A percentile compares a stretch with the other conserved stretches of the same genome.
Evolutionary conservation across 2,888 invertebrate species (phyloP).

Genomic region (Phaedon cochleariae): DNA sequence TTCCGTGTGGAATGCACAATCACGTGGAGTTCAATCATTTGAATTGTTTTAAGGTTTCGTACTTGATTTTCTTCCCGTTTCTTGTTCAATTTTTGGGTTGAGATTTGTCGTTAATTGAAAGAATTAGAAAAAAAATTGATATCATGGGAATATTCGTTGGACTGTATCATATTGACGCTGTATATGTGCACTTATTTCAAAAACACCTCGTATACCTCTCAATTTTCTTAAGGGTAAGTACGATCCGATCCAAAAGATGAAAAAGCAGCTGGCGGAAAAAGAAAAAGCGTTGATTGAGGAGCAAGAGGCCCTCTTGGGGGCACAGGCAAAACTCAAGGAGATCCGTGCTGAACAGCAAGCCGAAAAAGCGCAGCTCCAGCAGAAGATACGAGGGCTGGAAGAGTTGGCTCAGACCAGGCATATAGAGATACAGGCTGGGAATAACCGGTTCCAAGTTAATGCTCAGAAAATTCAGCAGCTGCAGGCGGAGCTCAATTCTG

Average conservation of each 20-base stretch:
- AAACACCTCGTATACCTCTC: background rate
- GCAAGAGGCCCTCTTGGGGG: conserved; percentile 76
- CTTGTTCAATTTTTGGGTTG: too few species aligned
- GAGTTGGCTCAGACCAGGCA: conserved; percentile 63
- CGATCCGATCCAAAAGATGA: conserved; percentile 85
- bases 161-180: too few species aligned
- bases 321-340: conserved; percentile 82
- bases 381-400: conserved; percentile 68
- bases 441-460: conserved; percentile 67
- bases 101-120: too few species aligned
- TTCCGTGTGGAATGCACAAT: too few species aligned
- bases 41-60: too few species aligned
- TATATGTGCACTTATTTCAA: too few species aligned
- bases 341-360: conserved; percentile 74
- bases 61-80: too few species aligned
- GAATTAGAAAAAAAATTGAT: too few species aligned
- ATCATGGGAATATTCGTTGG: too few species aligned
- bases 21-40: too few species aligned
- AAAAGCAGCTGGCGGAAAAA: conserved; percentile 88
- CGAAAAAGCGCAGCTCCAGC: conserved; percentile 69
- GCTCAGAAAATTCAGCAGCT: conserved; percentile 69
- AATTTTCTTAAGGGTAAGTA: conserved; percentile 70
- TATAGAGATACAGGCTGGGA: conserved; percentile 71
- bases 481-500: conserved; percentile 69
- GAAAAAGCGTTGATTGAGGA: conserved; percentile 80